These are phyloP conservation scores for Halcyon leucocephala DNA, from an alignment of 2,797 vertebrate genomes.

Conservation along the genomic window DNA sequence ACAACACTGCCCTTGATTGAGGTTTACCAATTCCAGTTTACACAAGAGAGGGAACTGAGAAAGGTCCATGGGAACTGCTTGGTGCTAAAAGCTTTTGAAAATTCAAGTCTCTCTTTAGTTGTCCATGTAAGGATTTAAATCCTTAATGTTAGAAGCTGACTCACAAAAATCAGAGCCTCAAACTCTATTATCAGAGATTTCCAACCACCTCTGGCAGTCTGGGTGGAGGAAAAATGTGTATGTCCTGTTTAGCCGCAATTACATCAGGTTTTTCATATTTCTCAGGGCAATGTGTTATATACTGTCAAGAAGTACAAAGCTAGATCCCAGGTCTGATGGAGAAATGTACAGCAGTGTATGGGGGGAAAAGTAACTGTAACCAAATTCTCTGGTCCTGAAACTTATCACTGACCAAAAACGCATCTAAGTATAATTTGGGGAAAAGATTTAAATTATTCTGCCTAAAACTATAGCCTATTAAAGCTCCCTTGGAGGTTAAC, in stretches of 20 bases:
- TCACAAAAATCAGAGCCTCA: neutral
- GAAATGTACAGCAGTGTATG: neutral
- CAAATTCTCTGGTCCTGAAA: neutral
- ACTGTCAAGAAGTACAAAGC: neutral
- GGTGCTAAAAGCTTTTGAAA: conserved; percentile 27
- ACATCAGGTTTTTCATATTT: neutral
- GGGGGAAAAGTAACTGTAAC: neutral
- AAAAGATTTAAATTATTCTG: neutral
- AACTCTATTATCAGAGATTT: neutral
- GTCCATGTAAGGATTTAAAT: neutral
- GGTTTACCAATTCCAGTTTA: neutral
- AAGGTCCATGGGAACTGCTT: neutral
- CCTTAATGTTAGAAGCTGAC: neutral
- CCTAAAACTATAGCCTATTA: neutral
- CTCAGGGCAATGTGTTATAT: neutral
- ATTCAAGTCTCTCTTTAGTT: neutral
- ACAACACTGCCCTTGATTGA: neutral
- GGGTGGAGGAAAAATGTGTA: neutral
- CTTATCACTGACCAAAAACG: neutral
- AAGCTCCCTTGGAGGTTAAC: neutral
- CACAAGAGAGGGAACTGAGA: neutral
- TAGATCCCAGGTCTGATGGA: neutral
- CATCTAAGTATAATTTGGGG: neutral
- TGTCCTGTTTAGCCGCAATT: neutral
- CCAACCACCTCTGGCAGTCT: neutral